Conservation (phyloP, 1,140 invertebrate genomes). For the Musca vetustissima region DNA sequence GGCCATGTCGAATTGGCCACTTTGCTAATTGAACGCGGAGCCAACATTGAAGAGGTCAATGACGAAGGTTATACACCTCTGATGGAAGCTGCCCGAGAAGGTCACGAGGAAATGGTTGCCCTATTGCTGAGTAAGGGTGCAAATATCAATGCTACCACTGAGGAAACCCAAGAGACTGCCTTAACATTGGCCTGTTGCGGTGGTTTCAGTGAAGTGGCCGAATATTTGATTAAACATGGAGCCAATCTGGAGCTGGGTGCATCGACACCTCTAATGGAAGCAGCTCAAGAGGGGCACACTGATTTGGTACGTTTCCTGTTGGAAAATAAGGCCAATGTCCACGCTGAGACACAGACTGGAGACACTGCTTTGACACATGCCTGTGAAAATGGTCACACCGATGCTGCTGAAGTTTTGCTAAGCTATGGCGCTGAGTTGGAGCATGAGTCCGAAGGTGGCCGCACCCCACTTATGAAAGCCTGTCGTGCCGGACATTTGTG, state of each 20-base stretch:
- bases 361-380: slow-evolving; percentile 98
- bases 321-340: slow-evolving; percentile 83
- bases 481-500: slow-evolving; percentile 97
- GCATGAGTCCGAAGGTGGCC: slow-evolving; percentile 90
- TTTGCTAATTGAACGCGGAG: slow-evolving; percentile 92
- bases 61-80: slow-evolving; percentile 99
- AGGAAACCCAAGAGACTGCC: slow-evolving; percentile 97
- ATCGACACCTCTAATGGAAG: slow-evolving; percentile 97
- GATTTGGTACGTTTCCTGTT: slow-evolving; percentile 89
- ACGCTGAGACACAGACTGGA: slow-evolving; percentile 90
- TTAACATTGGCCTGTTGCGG: slow-evolving; percentile 96
- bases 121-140: slow-evolving; percentile 91
- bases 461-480: slow-evolving; percentile 98
- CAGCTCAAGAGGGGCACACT: slow-evolving; percentile 94
- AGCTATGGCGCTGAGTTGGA: slow-evolving; percentile 90
- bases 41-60: slow-evolving; percentile 98
- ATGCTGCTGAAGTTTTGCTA: slow-evolving; percentile 87
- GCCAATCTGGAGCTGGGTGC: slow-evolving; percentile 95
- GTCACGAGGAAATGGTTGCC: slow-evolving; percentile 98
- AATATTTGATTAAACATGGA: slow-evolving; percentile 93
- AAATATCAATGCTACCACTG: slow-evolving; percentile 96
- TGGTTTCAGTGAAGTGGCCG: slow-evolving; percentile 96
- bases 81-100: slow-evolving; percentile 97
- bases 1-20: slow-evolving; percentile 96
- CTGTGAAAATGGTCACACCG: slow-evolving; percentile 94